A percentile compares a stretch with the other conserved stretches of the same genome.
Evolutionary conservation across 2,888 invertebrate species (phyloP).

Genomic region (Strigamia crassipes): DNA sequence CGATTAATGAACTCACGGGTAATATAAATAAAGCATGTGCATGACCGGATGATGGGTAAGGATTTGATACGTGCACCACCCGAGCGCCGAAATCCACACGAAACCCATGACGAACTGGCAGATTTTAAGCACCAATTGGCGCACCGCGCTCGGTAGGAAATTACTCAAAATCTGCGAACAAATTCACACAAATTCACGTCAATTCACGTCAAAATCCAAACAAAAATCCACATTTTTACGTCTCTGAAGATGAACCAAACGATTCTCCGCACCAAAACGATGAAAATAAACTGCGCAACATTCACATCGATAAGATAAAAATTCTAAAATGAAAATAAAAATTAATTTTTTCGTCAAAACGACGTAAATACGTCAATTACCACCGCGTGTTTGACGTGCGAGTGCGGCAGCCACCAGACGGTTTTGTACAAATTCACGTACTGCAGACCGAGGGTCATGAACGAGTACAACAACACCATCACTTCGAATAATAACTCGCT

Average conservation of each 20-base stretch:
- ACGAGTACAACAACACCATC: constrained; percentile 78
- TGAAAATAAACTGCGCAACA: constrained; percentile 79
- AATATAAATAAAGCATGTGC: constrained; percentile 81
- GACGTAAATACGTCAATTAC: constrained; percentile 62
- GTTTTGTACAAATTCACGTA: constrained; percentile 93
- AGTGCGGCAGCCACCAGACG: constrained; percentile 96
- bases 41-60: constrained; percentile 75
- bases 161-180: background rate
- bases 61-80: constrained; percentile 66
- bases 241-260: constrained; percentile 65
- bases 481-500: constrained; percentile 83
- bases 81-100: constrained; percentile 51
- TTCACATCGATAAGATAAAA: constrained; percentile 91
- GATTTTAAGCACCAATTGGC: background rate
- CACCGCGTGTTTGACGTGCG: constrained; percentile 83
- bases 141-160: background rate
- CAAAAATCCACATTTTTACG: constrained; percentile 54
- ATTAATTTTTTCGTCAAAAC: constrained; percentile 53
- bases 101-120: constrained; percentile 54
- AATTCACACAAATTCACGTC: too few relatives aligned
- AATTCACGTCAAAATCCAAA: background rate
- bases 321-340: constrained; percentile 68
- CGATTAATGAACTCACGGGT: constrained; percentile 74
- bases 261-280: constrained; percentile 79
- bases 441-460: constrained; percentile 79